Percentiles rank a stretch among this genome's conserved stretches.
These are phyloP conservation scores for Bombus fervidus DNA, from an alignment of 1,140 invertebrate species.

Conservation along the genomic window DNA sequence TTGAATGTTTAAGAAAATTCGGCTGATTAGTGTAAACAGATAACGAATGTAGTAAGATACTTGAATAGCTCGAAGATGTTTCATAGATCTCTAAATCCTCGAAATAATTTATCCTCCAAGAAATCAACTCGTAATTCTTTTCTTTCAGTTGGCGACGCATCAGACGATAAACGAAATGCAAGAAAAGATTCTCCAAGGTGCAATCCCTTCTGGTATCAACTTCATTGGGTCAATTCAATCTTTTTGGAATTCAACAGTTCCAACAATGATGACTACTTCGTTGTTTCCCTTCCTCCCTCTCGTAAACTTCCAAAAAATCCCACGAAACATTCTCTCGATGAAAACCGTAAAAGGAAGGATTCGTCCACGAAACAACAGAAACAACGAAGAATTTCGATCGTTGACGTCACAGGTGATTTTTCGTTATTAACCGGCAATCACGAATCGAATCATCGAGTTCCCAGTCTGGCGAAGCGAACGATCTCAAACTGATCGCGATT, in stretches of 20 bases:
- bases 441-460: neutral
- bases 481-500: neutral
- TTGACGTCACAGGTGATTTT: neutral
- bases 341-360: neutral
- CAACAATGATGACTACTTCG: slow-evolving; percentile 7
- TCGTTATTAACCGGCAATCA: neutral
- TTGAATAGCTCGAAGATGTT: neutral
- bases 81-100: neutral
- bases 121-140: neutral
- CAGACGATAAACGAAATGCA: neutral
- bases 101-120: neutral
- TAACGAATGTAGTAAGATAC: neutral
- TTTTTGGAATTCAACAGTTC: neutral
- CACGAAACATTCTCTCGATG: neutral
- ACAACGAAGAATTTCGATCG: neutral
- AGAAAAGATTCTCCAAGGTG: neutral
- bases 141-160: slow-evolving; percentile 25
- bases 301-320: neutral
- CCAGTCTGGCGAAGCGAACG: neutral
- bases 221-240: neutral
- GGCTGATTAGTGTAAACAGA: too few species aligned
- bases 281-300: neutral
- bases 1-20: neutral
- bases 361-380: neutral
- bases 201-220: neutral